Evolutionary conservation across 1,140 invertebrate species (phyloP).

Genomic region (Bicyclus anynana): DNA sequence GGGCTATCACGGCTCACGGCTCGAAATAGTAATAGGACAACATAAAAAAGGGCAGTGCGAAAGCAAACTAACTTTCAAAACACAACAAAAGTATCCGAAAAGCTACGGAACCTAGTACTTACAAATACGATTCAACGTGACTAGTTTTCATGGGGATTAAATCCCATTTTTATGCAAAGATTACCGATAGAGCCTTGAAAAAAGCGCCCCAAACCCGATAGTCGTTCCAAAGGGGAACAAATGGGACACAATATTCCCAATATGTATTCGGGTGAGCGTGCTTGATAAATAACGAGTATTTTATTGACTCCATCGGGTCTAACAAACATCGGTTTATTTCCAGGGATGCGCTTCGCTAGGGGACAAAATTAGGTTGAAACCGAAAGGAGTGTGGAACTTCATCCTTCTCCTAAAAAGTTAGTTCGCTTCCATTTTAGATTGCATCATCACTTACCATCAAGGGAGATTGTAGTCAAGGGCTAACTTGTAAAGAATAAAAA

Average conservation of each 20-base stretch:
- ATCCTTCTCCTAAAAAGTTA: too few species aligned
- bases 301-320: neutral
- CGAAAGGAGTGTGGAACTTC: too few species aligned
- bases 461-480: too few species aligned
- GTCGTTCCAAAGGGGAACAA: neutral
- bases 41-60: too few species aligned
- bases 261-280: conserved; percentile 1
- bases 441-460: too few species aligned
- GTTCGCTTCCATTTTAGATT: too few species aligned
- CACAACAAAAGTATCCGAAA: too few species aligned
- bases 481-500: too few species aligned
- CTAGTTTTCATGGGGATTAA: neutral
- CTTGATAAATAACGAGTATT: conserved; percentile 5
- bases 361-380: too few species aligned
- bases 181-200: neutral
- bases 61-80: too few species aligned
- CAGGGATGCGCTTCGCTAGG: neutral
- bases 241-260: conserved; percentile 5
- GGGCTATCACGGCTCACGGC: too few species aligned
- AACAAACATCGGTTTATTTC: neutral
- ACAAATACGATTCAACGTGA: neutral
- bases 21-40: too few species aligned
- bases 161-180: conserved; percentile 1
- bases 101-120: neutral
- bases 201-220: neutral